phyloP scores from a whole-genome alignment of 1,140 invertebrate genomes.

The Triops longicaudatus region DNA sequence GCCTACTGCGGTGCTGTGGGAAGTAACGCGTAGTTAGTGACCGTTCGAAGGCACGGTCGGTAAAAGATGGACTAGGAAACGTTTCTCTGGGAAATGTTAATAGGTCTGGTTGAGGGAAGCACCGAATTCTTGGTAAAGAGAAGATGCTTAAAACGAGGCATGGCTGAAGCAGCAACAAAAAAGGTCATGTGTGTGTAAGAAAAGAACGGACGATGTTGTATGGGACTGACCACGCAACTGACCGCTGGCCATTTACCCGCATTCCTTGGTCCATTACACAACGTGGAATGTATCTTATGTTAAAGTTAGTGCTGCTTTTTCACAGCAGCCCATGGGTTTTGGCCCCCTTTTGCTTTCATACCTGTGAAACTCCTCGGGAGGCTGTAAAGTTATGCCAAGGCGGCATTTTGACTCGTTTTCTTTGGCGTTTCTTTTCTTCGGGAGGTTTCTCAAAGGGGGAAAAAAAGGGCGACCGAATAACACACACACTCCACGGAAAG shows the following conservation, averaged over 20 bases:
- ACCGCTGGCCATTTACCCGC: conserved; percentile 13
- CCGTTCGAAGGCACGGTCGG: too few relatives aligned
- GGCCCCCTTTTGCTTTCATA: not conserved
- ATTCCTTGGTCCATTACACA: not conserved
- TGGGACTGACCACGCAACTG: not conserved
- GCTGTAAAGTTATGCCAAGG: conserved; percentile 6
- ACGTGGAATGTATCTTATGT: not conserved
- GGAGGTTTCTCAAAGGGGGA: not conserved
- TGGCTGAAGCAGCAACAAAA: not conserved
- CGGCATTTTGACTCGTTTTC: not conserved
- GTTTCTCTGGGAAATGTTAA: too few relatives aligned
- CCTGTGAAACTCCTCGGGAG: not conserved
- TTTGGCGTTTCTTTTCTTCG: not conserved
- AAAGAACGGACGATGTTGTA: not conserved
- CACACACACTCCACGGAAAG: not conserved
- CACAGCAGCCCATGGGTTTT: not conserved
- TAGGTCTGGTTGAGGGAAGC: too few relatives aligned
- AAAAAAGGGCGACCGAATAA: not conserved
- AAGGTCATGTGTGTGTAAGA: not conserved
- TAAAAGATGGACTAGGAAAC: too few relatives aligned
- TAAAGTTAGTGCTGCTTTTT: not conserved
- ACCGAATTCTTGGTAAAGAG: too few relatives aligned
- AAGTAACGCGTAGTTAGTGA: too few relatives aligned
- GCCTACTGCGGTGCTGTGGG: too few relatives aligned
- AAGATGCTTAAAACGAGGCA: too few relatives aligned